Evolutionary conservation across 2,888 invertebrate genomes (phyloP).

Genomic region (Hipparchia sbordonii): DNA sequence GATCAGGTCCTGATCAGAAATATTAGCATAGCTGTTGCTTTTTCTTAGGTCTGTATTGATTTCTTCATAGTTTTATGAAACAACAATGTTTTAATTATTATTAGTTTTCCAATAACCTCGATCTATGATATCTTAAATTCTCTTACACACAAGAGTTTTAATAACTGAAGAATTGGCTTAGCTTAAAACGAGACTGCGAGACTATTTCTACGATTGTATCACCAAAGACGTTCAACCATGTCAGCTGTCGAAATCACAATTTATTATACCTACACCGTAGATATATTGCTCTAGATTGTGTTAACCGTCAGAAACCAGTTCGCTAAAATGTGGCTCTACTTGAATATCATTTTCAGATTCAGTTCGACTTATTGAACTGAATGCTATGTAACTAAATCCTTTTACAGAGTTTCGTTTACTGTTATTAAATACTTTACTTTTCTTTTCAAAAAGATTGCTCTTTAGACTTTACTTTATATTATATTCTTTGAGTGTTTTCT

Average conservation of each 20-base stretch:
- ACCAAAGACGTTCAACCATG: constrained; percentile 20
- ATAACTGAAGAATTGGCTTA: background rate
- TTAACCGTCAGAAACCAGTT: constrained; percentile 56
- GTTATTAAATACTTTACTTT: background rate
- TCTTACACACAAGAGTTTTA: background rate
- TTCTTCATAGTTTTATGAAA: too few species aligned
- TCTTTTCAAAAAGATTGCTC: too few species aligned
- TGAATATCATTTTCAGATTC: constrained; percentile 40
- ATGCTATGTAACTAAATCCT: background rate
- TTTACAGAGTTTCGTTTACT: background rate
- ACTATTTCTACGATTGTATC: constrained; percentile 11
- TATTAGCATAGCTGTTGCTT: too few species aligned
- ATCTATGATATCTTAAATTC: too few species aligned
- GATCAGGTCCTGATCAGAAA: too few species aligned
- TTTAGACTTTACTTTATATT: too few species aligned
- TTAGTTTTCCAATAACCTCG: too few species aligned
- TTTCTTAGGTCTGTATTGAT: too few species aligned
- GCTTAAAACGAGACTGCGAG: background rate
- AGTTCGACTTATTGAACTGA: background rate
- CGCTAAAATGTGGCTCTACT: constrained; percentile 51
- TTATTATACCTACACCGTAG: constrained; percentile 19
- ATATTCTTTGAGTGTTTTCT: too few species aligned
- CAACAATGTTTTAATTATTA: too few species aligned
- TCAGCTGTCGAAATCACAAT: constrained; percentile 29
- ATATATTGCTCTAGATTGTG: constrained; percentile 57